A percentile compares a stretch with the other conserved stretches of the same genome.
Evolutionary conservation across 2,797 vertebrate species (phyloP).

Genomic region (Lophius americanus): DNA sequence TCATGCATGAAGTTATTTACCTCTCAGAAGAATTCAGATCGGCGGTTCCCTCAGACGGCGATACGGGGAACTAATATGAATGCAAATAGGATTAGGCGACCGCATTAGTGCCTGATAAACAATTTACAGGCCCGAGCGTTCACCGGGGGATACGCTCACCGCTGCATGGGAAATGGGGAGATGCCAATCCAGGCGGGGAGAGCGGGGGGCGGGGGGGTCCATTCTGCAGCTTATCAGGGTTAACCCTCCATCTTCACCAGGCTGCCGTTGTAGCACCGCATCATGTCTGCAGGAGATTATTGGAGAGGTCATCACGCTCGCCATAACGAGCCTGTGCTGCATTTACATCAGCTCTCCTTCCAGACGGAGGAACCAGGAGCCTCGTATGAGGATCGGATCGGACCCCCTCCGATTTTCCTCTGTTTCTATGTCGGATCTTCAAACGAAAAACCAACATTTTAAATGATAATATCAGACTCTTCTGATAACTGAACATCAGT

Average conservation of each 20-base stretch:
- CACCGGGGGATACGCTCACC: conserved; percentile 76
- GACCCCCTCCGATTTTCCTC: too few species aligned
- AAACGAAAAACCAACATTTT: too few species aligned
- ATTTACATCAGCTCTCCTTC: too few species aligned
- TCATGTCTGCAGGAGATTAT: not conserved
- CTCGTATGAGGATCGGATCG: too few species aligned
- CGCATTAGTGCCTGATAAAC: conserved; percentile 90
- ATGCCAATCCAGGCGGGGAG: conserved; percentile 35
- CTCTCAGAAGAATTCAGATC: conserved; percentile 92
- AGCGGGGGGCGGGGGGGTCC: not conserved
- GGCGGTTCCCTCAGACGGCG: conserved; percentile 87
- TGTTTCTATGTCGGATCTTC: too few species aligned
- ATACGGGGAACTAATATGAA: conserved; percentile 91
- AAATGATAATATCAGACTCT: too few species aligned
- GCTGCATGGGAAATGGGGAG: conserved; percentile 26
- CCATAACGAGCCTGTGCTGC: too few species aligned
- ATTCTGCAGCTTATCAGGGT: conserved; percentile 44
- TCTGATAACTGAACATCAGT: too few species aligned
- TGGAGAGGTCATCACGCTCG: not conserved
- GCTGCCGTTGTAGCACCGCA: not conserved
- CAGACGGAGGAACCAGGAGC: too few species aligned
- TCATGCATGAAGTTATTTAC: conserved; percentile 90
- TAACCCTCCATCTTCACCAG: conserved; percentile 44
- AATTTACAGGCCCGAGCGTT: conserved; percentile 86
- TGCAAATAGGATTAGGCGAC: conserved; percentile 94